These are phyloP conservation scores for Paramuricea clavata DNA, from an alignment of 92 coral and sea anemone species.

Conservation along the genomic window DNA sequence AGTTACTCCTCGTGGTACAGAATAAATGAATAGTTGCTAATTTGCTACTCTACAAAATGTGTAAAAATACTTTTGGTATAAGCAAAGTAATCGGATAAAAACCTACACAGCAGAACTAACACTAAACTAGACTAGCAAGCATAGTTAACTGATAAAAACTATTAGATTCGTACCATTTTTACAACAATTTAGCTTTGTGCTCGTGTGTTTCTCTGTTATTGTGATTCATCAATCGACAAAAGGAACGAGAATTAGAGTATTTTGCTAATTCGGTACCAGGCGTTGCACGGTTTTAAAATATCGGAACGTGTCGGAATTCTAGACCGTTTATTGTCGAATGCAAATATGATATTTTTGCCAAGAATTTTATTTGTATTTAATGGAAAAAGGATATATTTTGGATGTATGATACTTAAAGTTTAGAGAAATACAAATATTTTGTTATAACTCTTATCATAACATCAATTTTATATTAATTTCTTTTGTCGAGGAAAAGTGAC, in stretches of 20 bases:
- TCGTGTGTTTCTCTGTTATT: slow-evolving; percentile 3
- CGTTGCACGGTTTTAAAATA: neutral
- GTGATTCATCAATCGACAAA: slow-evolving; percentile 47
- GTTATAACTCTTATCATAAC: no score
- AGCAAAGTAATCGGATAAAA: neutral
- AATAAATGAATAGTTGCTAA: neutral
- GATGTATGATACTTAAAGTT: neutral
- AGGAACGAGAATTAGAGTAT: slow-evolving; percentile 22
- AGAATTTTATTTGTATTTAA: neutral
- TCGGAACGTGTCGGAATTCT: neutral
- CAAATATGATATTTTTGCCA: neutral
- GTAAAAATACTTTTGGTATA: neutral
- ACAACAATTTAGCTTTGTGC: neutral
- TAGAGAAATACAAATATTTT: neutral
- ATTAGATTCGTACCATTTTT: slow-evolving; percentile 32
- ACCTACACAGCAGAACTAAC: no score
- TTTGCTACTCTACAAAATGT: no score
- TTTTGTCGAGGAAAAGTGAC: no score
- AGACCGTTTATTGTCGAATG: neutral
- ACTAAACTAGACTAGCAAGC: neutral
- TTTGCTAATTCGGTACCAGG: slow-evolving; percentile 31
- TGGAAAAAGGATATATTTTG: neutral
- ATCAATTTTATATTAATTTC: no score
- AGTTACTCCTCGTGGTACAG: neutral
- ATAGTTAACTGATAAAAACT: neutral